Base-by-base conservation (phyloP, 2,113 vertebrate genomes). In the Micromys minutus region DNA sequence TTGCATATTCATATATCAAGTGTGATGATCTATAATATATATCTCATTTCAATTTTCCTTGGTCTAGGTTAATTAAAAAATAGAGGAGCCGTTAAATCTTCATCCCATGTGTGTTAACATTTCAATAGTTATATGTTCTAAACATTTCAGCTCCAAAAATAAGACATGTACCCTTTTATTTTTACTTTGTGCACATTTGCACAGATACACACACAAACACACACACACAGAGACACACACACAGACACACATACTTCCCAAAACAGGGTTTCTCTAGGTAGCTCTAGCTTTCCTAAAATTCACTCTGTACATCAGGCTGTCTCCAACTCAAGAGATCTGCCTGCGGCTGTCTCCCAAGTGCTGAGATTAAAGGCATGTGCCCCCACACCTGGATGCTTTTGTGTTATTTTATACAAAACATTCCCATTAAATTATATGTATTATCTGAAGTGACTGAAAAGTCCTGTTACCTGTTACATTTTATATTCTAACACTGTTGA, bases 401-500 rank as follows among this genome's bases (percentile, higher is more conserved):
- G 77, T 81, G 74, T 74, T 59, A 86, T 69, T 95, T 89, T 79
- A 57, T 29, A 21, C 93, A 69, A 90, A 91, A 95, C 69, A 5
- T 79, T 5, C 59, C 50, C n/a, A 85, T 74, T 85, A 90, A 80
- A 34, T 83, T 91, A 71, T n/a, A 45, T 69, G 74, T 61, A 22
- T 42, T 74, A 63, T 61, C 36, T 13, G 83, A 59, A 75, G 92
- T 57, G 45, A 52, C 24, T 88, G 76, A 50, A n/a, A 75, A 12
- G 21, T 93, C 93, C 13, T 85, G 76, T 11, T 93, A 74, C 45
- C 52, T 86, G 9, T 29, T 95, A 9, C 36, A 12, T 52, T 94
- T 95, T 59, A 47, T 95, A 83, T 75, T 96, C 91, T 89, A 89
- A 97, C 83, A 19, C 1, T 90, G 69, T 79, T 95, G 63, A 61